Percentiles rank a stretch among this genome's conserved stretches.
Evolutionary conservation across 2,113 vertebrate species (phyloP).

Genomic region (Ellobius talpinus): DNA sequence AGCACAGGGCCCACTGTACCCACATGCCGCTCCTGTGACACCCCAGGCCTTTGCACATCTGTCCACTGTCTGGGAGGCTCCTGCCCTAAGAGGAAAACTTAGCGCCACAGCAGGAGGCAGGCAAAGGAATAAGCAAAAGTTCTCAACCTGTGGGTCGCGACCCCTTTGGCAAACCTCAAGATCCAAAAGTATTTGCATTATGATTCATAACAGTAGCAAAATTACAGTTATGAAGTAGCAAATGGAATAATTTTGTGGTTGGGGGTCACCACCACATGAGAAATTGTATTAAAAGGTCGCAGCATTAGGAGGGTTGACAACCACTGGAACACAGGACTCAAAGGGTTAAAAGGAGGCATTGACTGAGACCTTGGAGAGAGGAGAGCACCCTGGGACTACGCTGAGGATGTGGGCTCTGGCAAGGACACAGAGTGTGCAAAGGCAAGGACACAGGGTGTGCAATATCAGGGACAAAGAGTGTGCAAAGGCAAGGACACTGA

Average conservation of each 20-base stretch:
- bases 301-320: neutral
- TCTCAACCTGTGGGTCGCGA: neutral
- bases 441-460: too few relatives aligned
- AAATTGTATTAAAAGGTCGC: neutral
- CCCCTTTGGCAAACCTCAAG: neutral
- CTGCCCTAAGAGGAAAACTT: neutral
- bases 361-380: neutral
- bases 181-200: neutral
- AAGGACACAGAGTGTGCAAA: neutral
- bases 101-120: too few relatives aligned
- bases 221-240: neutral
- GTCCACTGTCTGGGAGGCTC: neutral
- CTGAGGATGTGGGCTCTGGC: neutral
- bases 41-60: neutral
- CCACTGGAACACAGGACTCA: neutral
- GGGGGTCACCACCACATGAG: too few relatives aligned
- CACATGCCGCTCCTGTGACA: neutral
- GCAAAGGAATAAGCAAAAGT: neutral
- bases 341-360: neutral
- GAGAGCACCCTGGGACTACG: accelerated
- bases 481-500: too few relatives aligned
- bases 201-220: neutral
- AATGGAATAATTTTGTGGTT: neutral
- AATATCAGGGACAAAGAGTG: too few relatives aligned
- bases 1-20: neutral